These are phyloP conservation scores for Apodemia duryi DNA, from an alignment of 2,888 invertebrate genomes.

Conservation along the genomic window DNA sequence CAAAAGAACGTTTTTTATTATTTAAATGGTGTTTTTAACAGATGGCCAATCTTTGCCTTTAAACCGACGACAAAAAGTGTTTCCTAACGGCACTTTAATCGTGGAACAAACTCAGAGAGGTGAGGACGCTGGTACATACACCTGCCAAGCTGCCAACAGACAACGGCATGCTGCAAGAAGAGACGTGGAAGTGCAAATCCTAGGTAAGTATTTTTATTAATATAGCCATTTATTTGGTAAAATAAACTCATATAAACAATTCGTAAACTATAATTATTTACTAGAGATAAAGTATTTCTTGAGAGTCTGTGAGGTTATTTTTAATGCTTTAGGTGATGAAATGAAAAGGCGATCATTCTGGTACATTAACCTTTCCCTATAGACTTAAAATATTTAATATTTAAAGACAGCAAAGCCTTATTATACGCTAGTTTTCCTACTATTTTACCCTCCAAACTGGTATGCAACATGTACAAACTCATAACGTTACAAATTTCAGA, in stretches of 20 bases:
- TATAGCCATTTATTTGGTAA: not conserved
- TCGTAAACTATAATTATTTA: not conserved
- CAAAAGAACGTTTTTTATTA: not conserved
- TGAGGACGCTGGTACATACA: slow-evolving; percentile 93
- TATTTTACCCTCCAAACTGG: no score
- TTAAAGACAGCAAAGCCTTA: no score
- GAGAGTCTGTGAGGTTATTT: no score
- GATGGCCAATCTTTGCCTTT: slow-evolving; percentile 92
- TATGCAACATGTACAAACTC: no score
- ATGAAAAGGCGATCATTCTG: no score
- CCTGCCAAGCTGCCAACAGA: slow-evolving; percentile 92
- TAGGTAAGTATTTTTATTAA: slow-evolving; percentile 66
- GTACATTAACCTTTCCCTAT: no score
- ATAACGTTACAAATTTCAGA: no score
- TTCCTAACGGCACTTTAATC: slow-evolving; percentile 91
- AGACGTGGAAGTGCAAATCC: slow-evolving; percentile 86
- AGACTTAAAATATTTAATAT: no score
- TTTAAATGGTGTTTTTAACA: slow-evolving; percentile 45
- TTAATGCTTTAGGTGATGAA: no score
- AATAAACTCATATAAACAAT: not conserved
- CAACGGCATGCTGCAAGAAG: slow-evolving; percentile 88
- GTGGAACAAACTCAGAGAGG: slow-evolving; percentile 91
- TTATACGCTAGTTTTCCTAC: no score
- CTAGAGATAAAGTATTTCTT: no score
- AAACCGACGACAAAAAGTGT: slow-evolving; percentile 91